Evolutionary conservation across 1,140 invertebrate genomes (phyloP).

Genomic region (Rhynchophorus ferrugineus): DNA sequence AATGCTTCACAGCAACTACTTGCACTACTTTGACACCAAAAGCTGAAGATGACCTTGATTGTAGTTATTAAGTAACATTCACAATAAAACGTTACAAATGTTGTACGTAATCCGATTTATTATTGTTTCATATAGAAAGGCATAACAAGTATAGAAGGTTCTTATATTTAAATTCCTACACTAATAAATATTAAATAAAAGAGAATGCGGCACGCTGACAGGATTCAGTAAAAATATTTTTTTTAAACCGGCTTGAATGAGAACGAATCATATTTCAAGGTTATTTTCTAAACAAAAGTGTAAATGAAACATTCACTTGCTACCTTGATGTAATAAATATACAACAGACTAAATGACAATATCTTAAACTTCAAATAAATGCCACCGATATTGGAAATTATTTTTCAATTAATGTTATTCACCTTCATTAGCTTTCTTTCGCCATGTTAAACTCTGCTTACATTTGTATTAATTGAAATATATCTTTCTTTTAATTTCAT

Average conservation of each 20-base stretch:
- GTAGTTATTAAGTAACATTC: constrained; percentile 28
- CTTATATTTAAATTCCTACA: constrained; percentile 27
- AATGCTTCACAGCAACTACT: background rate
- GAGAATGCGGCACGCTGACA: constrained; percentile 26
- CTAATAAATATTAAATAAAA: constrained; percentile 33
- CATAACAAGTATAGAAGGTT: constrained; percentile 27
- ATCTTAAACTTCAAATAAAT: constrained; percentile 1
- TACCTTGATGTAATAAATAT: constrained; percentile 30
- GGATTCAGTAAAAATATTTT: constrained; percentile 31
- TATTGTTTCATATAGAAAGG: constrained; percentile 29
- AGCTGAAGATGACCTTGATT: constrained; percentile 27
- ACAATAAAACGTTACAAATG: constrained; percentile 24
- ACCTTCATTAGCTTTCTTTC: no score
- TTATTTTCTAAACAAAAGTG: constrained; percentile 34
- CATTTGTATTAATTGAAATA: no score
- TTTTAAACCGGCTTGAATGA: constrained; percentile 27
- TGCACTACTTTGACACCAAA: background rate
- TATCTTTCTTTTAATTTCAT: no score
- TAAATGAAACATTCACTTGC: constrained; percentile 33
- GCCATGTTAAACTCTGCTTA: no score
- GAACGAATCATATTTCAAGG: constrained; percentile 31
- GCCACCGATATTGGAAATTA: background rate
- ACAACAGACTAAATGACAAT: constrained; percentile 12
- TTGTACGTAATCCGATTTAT: constrained; percentile 22
- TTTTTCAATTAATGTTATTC: no score